These are phyloP conservation scores for Poeciliopsis paucimaculata DNA, from an alignment of 2,797 vertebrate genomes.

Conservation along the genomic window DNA sequence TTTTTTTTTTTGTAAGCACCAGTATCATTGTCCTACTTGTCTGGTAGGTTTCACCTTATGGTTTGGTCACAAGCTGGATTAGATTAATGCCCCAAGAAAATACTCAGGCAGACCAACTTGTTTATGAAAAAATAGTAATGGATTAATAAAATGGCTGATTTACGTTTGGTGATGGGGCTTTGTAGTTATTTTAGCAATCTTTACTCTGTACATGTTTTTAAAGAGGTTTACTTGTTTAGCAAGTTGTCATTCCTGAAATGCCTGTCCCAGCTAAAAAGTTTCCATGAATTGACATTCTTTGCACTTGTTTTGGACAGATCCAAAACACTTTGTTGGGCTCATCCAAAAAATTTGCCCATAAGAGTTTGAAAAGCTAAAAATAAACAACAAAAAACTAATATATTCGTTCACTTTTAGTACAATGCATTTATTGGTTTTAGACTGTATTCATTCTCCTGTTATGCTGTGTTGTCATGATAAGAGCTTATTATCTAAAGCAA, in stretches of 20 bases:
- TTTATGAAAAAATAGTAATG: constrained; percentile 4
- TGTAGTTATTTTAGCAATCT: background rate
- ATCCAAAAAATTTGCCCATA: background rate
- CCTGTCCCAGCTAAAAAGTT: background rate
- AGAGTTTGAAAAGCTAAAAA: background rate
- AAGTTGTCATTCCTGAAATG: constrained; percentile 2
- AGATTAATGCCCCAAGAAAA: constrained; percentile 36
- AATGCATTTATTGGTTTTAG: background rate
- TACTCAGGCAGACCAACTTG: constrained; percentile 10
- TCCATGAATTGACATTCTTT: background rate
- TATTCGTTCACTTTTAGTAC: background rate
- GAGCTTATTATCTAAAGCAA: constrained; percentile 5
- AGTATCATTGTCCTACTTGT: constrained; percentile 25
- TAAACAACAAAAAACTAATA: background rate
- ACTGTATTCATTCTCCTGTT: background rate
- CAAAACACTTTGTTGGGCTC: background rate
- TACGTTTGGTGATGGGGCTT: background rate
- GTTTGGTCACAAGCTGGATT: constrained; percentile 36
- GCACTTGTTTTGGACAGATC: background rate
- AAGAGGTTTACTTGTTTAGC: background rate
- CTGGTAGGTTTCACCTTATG: constrained; percentile 19
- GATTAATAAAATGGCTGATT: background rate
- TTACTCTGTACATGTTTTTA: background rate
- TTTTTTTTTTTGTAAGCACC: background rate
- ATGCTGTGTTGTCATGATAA: background rate